Evolutionary conservation across 2,113 vertebrate species (phyloP).

Genomic region (Cromileptes altivelis): DNA sequence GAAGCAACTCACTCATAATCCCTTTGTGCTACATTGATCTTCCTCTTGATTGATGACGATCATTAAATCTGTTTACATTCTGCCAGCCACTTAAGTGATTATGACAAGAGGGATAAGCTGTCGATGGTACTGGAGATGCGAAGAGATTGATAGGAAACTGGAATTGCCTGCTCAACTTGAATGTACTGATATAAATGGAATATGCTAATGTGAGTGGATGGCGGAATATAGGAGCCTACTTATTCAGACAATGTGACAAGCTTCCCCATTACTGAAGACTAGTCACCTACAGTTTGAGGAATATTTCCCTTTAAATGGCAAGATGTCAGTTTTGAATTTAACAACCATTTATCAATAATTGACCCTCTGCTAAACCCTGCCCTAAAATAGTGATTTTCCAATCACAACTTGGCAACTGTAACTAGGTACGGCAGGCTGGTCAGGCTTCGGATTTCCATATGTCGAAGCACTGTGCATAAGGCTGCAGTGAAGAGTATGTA

Average conservation of each 20-base stretch:
- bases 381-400: not conserved
- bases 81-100: constrained; percentile 72
- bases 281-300: constrained; percentile 21
- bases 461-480: too few species aligned
- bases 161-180: constrained; percentile 51
- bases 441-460: not conserved
- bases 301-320: constrained; percentile 14
- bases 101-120: constrained; percentile 74
- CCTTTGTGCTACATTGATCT: constrained; percentile 69
- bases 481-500: too few species aligned
- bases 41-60: constrained; percentile 77
- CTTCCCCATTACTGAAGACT: constrained; percentile 31
- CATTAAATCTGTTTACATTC: constrained; percentile 81
- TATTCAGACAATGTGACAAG: constrained; percentile 30
- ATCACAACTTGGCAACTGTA: not conserved
- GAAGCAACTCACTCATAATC: constrained; percentile 59
- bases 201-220: constrained; percentile 71
- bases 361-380: not conserved
- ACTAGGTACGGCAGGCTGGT: too few species aligned
- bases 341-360: constrained; percentile 16
- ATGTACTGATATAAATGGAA: constrained; percentile 68
- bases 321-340: constrained; percentile 10
- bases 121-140: constrained; percentile 65
- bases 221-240: constrained; percentile 26
- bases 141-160: constrained; percentile 74